These are phyloP conservation scores for Hydriomena furcata DNA, from an alignment of 2,888 invertebrate genomes.

Conservation along the genomic window DNA sequence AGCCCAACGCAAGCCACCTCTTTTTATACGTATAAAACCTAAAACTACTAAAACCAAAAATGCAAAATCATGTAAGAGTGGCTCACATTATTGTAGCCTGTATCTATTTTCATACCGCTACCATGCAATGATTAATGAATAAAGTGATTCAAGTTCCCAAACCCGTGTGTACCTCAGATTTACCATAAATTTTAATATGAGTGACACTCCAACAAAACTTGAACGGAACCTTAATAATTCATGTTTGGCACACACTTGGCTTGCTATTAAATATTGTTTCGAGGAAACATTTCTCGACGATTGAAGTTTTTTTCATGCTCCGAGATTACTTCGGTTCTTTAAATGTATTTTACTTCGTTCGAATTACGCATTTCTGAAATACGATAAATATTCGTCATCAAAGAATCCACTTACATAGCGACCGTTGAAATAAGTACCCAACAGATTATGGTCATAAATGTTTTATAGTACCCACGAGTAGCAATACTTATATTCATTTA, in stretches of 20 bases:
- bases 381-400: too few relatives aligned
- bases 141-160: conserved; percentile 15
- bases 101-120: conserved; percentile 17
- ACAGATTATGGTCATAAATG: too few relatives aligned
- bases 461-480: too few relatives aligned
- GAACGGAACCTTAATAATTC: conserved; percentile 22
- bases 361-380: not conserved
- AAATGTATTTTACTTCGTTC: conserved; percentile 7
- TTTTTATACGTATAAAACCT: too few relatives aligned
- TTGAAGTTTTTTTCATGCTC: conserved; percentile 16
- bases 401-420: too few relatives aligned
- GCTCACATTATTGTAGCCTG: conserved; percentile 1
- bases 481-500: too few relatives aligned
- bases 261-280: conserved; percentile 16
- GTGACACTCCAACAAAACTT: conserved; percentile 20
- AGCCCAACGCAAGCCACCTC: too few relatives aligned
- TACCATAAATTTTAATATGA: conserved; percentile 25
- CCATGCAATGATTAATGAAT: conserved; percentile 21
- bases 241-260: conserved; percentile 22
- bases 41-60: not conserved
- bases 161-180: conserved; percentile 19
- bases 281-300: conserved; percentile 15
- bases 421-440: too few relatives aligned
- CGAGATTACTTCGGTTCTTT: conserved; percentile 4
- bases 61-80: not conserved